Conservation (phyloP, 2,113 vertebrate genomes). For the Choloepus hoffmanni region DNA sequence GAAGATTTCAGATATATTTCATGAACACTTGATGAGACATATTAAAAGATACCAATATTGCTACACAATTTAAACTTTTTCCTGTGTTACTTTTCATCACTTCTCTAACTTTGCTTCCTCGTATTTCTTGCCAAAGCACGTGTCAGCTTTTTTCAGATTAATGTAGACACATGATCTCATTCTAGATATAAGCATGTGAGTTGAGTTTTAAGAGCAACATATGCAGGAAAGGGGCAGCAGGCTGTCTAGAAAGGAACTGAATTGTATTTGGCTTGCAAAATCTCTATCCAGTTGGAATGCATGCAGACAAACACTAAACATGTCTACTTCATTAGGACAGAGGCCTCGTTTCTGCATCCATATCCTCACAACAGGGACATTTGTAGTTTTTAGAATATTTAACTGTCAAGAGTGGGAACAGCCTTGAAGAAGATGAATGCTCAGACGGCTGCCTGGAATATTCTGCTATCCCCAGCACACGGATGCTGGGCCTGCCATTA, state of each 20-base stretch:
- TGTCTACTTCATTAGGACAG: background rate
- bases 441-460: background rate
- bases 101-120: background rate
- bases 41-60: constrained; percentile 54
- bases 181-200: background rate
- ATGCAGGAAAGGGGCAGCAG: background rate
- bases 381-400: background rate
- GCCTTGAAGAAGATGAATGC: background rate
- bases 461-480: background rate
- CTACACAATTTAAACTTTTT: background rate
- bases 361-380: background rate
- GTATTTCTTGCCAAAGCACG: background rate
- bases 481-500: background rate
- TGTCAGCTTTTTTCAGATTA: constrained; percentile 23
- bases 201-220: constrained; percentile 33
- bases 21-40: constrained; percentile 56
- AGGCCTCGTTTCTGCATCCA: background rate
- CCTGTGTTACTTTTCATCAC: background rate
- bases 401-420: constrained; percentile 18
- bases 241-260: background rate
- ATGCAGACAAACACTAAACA: background rate
- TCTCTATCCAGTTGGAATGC: background rate
- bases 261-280: background rate
- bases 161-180: background rate
- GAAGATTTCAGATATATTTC: constrained; percentile 73